phyloP scores from a whole-genome alignment of 2,113 vertebrate species.

The Carassius gibelio region DNA sequence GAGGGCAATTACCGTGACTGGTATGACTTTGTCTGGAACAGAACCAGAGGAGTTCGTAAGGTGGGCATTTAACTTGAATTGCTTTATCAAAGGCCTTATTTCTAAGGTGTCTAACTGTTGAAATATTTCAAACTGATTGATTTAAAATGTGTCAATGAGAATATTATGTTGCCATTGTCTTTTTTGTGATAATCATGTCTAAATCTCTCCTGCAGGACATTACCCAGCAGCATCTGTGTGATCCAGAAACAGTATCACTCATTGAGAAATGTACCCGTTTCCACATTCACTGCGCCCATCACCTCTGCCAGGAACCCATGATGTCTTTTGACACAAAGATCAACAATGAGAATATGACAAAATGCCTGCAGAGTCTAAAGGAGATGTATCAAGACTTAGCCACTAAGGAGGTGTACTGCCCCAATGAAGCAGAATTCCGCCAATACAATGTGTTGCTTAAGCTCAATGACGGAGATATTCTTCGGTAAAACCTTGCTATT shows the following conservation, averaged over 20 bases:
- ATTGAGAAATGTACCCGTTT: slow-evolving; percentile 97
- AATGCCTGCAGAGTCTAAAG: slow-evolving; percentile 96
- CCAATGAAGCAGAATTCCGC: slow-evolving; percentile 88
- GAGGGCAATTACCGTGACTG: slow-evolving; percentile 89
- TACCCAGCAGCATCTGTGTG: slow-evolving; percentile 93
- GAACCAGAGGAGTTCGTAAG: slow-evolving; percentile 93
- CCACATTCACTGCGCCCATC: slow-evolving; percentile 94
- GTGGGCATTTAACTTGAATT: slow-evolving; percentile 64
- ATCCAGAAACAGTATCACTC: slow-evolving; percentile 86
- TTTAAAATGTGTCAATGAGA: not conserved
- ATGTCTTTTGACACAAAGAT: slow-evolving; percentile 95
- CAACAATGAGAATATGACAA: slow-evolving; percentile 98
- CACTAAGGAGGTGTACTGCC: slow-evolving; percentile 79
- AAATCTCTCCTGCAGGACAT: slow-evolving; percentile 77
- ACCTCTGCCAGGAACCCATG: slow-evolving; percentile 91
- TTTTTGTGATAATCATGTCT: not conserved
- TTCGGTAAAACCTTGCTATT: slow-evolving; percentile 75
- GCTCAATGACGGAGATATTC: slow-evolving; percentile 93
- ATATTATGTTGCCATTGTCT: not conserved
- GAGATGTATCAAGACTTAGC: slow-evolving; percentile 97
- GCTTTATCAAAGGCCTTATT: too few species aligned
- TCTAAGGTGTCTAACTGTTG: too few species aligned
- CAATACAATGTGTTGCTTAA: slow-evolving; percentile 92
- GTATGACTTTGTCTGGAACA: slow-evolving; percentile 99
- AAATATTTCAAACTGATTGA: not conserved